Percentiles rank a stretch among this genome's conserved stretches.
Conservation (phyloP, 2,797 vertebrate genomes). For the Neosalanx taihuensis region DNA sequence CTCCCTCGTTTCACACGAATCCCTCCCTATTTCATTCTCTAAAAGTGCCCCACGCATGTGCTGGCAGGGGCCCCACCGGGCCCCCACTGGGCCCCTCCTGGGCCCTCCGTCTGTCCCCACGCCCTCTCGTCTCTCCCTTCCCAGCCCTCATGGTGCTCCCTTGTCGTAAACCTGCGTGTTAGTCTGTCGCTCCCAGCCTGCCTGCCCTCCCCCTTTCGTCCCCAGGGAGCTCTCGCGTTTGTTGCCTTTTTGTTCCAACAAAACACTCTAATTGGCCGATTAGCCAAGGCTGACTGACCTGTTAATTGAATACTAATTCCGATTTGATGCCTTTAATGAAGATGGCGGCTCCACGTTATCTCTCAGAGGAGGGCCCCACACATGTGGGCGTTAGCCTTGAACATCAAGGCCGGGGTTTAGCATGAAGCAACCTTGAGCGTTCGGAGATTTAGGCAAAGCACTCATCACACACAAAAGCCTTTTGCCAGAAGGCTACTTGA, state of each 20-base stretch:
- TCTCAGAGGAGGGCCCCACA: constrained; percentile 58
- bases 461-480: constrained; percentile 39
- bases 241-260: constrained; percentile 75
- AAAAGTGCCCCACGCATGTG: too few species aligned
- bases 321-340: constrained; percentile 72
- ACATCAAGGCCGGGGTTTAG: background rate
- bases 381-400: constrained; percentile 42
- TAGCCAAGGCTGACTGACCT: constrained; percentile 75
- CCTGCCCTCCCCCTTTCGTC: constrained; percentile 61
- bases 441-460: background rate
- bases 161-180: constrained; percentile 51
- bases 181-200: constrained; percentile 58
- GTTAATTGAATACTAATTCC: constrained; percentile 78
- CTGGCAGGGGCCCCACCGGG: background rate
- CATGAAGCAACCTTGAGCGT: background rate
- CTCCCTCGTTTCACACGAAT: too few species aligned
- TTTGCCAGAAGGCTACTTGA: too few species aligned
- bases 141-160: background rate
- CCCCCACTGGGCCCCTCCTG: background rate
- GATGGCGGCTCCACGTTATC: constrained; percentile 67
- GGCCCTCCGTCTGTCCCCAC: background rate
- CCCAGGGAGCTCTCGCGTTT: constrained; percentile 70
- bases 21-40: background rate
- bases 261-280: constrained; percentile 77
- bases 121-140: background rate